phyloP scores from a whole-genome alignment of 2,888 invertebrate species.

The Agriopis leucophaearia region DNA sequence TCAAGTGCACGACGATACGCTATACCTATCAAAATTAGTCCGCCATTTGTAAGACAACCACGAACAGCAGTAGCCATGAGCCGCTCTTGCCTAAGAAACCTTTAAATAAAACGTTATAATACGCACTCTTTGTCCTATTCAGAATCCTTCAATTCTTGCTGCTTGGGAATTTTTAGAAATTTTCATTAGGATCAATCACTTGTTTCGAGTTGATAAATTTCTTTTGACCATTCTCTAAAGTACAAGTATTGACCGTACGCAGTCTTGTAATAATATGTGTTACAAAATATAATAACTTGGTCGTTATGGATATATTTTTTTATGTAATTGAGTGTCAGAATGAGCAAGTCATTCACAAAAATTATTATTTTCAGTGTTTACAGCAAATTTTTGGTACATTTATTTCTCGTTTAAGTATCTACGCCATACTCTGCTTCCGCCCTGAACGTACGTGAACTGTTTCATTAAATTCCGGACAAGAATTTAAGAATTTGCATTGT shows the following conservation, averaged over 20 bases:
- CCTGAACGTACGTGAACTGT: constrained; percentile 18
- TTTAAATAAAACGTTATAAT: constrained; percentile 47
- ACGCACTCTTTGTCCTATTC: constrained; percentile 22
- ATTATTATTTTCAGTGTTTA: neutral
- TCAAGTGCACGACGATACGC: constrained; percentile 47
- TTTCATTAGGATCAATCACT: neutral
- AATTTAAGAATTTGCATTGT: constrained; percentile 33
- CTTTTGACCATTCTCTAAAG: neutral
- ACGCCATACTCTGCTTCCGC: constrained; percentile 24
- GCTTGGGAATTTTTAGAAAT: neutral
- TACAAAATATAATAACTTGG: no score
- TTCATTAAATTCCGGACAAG: constrained; percentile 20
- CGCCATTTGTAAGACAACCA: constrained; percentile 49
- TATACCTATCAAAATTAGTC: constrained; percentile 49
- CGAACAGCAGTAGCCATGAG: constrained; percentile 50
- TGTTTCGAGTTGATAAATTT: neutral
- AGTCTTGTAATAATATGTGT: no score
- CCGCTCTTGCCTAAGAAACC: constrained; percentile 46
- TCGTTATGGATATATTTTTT: no score
- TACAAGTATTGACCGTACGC: no score
- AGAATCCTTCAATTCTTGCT: neutral
- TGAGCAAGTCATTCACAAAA: neutral
- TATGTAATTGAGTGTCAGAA: neutral
- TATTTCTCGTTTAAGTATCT: constrained; percentile 17
- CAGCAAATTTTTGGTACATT: neutral